Evolutionary conservation across 2,797 vertebrate species (phyloP).

Genomic region (Pangasius krempfi): DNA sequence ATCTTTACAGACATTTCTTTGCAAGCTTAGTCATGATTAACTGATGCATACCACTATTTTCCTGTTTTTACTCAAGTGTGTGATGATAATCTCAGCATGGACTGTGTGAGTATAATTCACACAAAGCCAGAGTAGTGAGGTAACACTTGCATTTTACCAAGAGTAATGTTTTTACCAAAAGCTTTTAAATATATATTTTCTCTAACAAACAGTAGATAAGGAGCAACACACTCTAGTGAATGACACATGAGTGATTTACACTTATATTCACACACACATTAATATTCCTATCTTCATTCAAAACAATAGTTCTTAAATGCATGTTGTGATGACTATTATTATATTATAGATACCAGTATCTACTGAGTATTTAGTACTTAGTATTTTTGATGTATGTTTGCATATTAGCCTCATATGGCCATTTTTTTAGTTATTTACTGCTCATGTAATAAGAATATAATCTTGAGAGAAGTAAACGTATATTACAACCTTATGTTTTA

Average conservation of each 20-base stretch:
- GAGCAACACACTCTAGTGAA: neutral
- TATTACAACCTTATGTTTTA: neutral
- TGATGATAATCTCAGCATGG: neutral
- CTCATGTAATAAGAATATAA: neutral
- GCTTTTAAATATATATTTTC: neutral
- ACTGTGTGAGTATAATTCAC: neutral
- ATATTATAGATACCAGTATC: no score
- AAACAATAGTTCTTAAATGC: no score
- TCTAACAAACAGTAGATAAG: neutral
- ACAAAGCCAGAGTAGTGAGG: neutral
- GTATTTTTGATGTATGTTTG: no score
- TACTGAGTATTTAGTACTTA: no score
- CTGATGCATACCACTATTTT: neutral
- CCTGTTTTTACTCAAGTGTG: neutral
- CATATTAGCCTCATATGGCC: no score
- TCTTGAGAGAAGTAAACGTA: neutral
- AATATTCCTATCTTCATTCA: no score
- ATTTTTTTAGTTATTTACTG: no score
- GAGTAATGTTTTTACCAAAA: neutral
- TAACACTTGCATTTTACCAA: neutral
- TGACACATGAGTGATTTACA: no score
- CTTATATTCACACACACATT: no score
- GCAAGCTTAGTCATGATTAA: neutral
- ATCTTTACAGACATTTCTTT: neutral
- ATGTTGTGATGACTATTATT: no score